Conservation (phyloP, 2,888 invertebrate species). For the Autographa gamma region DNA sequence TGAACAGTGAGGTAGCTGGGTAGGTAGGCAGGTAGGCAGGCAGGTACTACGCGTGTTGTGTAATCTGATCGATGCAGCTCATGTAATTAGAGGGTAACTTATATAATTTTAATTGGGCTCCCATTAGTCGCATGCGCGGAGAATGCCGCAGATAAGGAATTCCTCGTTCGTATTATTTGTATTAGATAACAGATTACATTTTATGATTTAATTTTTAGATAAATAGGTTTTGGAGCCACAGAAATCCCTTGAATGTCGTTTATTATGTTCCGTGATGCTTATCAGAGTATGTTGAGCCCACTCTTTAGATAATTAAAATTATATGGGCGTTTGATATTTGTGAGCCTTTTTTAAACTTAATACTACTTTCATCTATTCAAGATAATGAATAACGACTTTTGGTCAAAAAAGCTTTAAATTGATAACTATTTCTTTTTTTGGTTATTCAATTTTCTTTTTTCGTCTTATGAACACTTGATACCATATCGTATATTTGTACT, state of each 20-base stretch:
- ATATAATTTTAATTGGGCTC: constrained; percentile 20
- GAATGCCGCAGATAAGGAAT: constrained; percentile 11
- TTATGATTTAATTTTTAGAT: constrained; percentile 7
- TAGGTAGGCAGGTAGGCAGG: constrained; percentile 7
- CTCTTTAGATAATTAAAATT: not conserved
- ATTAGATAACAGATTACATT: constrained; percentile 23
- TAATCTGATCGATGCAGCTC: constrained; percentile 12
- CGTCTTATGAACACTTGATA: too few relatives aligned
- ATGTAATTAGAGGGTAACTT: constrained; percentile 14
- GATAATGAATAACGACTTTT: too few relatives aligned
- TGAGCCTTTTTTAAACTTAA: not conserved
- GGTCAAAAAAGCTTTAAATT: too few relatives aligned
- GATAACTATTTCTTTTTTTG: too few relatives aligned
- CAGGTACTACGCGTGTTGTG: constrained; percentile 11
- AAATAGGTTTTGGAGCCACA: not conserved
- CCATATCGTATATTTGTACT: too few relatives aligned
- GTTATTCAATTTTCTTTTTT: too few relatives aligned
- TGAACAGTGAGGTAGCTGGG: not conserved
- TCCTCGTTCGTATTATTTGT: constrained; percentile 5
- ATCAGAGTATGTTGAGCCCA: not conserved
- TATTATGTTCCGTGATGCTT: not conserved
- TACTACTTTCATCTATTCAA: not conserved
- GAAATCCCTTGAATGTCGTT: not conserved
- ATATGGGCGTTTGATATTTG: not conserved
- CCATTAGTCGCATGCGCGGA: constrained; percentile 4